phyloP scores from a whole-genome alignment of 2,113 vertebrate species.

The Xiphophorus couchianus region DNA sequence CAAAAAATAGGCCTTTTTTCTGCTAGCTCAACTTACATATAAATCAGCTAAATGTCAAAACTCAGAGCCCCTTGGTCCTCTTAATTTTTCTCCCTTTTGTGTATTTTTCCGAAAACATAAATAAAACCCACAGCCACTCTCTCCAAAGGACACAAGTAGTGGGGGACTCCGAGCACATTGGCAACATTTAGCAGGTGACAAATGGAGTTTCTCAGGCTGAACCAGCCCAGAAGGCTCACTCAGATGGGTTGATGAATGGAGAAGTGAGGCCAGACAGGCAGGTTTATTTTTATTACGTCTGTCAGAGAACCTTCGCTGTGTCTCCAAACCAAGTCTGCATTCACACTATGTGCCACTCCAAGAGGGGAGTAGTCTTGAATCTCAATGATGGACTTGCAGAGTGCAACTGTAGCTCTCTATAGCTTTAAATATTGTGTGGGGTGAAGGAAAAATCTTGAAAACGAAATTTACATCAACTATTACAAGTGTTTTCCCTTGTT shows the following conservation, averaged over 20 bases:
- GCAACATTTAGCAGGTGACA: conserved; percentile 75
- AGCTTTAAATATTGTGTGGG: conserved; percentile 6
- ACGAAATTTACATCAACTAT: conserved; percentile 26
- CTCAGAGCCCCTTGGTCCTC: conserved; percentile 2
- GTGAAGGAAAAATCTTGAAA: not conserved
- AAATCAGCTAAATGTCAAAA: conserved; percentile 3
- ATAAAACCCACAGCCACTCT: conserved; percentile 56
- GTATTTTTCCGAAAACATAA: conserved; percentile 57
- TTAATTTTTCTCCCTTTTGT: not conserved
- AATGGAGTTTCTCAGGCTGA: conserved; percentile 72
- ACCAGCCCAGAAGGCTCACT: conserved; percentile 78
- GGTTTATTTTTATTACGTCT: conserved; percentile 94
- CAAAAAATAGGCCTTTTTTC: not conserved
- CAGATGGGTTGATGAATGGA: conserved; percentile 92
- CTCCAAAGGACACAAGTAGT: conserved; percentile 49
- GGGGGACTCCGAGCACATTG: conserved; percentile 55
- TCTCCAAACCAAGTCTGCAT: conserved; percentile 75
- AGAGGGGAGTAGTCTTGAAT: conserved; percentile 38
- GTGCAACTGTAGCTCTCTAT: conserved; percentile 2
- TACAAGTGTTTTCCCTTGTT: conserved; percentile 57
- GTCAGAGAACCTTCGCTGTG: conserved; percentile 81
- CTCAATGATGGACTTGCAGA: conserved; percentile 23
- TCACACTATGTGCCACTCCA: conserved; percentile 75
- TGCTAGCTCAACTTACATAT: not conserved
- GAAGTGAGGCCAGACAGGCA: conserved; percentile 86